Base-by-base conservation (phyloP, 2,888 invertebrate genomes). In the Phasia obesa region DNA sequence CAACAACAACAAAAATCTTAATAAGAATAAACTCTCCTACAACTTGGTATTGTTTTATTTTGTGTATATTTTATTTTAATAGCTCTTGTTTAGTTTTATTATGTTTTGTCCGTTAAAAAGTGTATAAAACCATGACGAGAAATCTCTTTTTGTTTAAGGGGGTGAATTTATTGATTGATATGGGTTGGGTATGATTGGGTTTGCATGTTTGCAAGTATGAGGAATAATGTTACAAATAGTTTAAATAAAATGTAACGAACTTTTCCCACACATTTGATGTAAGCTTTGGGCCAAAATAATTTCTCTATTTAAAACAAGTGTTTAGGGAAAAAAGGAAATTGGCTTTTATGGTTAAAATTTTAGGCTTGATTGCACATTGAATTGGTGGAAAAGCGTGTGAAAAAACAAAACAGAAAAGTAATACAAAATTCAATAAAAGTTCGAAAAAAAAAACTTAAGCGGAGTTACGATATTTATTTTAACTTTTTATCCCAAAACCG, bases 31-130 rank as follows among this genome's bases (percentile, higher is more conserved):
- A 67, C 83, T 44, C 75, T 70, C 67, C 67, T 57, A 67, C 67
- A 53, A 53, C 25, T 53, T 53, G 4, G 15, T n/a, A 42, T 67
- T 15, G 55, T 53, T 73, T 59, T 35, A 21, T 25, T 47, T 44
- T n/a, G 17, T 49, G 17, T 9, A 31, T 13, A 27, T 44, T 35
- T 57, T 3, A 57, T 25, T 57, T 1, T 13, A 42, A 27, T 35
- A 27, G 2, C 19, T 60, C 19, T 27, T 65, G 42, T 60, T 62
- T 19, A 51, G 27, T 51, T 51, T 64, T 78, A 35, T 78, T 76
- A 51, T 62, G 69, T 78, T 71, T 80, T 80, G 60, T 55, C 79
- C 79, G 79, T 80, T 80, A 74, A 74, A 60, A 65, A 42, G 27
- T 53, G 27, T 60, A 74, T 21, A n/a, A 74, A 80, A 67, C 53